A percentile compares a stretch with the other conserved stretches of the same genome.
Conservation (phyloP, 2,113 vertebrate species). For the Thinocorus orbignyianus region DNA sequence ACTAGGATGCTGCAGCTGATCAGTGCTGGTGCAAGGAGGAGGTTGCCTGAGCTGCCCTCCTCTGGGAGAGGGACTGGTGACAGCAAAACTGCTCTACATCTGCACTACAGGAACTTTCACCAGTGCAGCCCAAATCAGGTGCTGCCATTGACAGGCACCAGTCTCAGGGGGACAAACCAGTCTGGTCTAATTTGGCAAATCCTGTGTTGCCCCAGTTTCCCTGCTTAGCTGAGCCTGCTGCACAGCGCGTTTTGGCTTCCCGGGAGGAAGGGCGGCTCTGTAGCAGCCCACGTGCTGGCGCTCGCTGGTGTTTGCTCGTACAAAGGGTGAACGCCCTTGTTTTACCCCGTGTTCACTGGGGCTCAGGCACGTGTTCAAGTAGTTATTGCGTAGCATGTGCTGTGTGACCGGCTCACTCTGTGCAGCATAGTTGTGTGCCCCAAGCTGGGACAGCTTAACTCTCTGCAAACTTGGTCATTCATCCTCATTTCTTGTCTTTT, state of each 20-base stretch:
- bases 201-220: constrained; percentile 47
- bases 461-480: not conserved
- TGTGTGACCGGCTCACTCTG: not conserved
- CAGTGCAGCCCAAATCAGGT: not conserved
- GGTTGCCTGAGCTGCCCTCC: not conserved
- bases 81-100: constrained; percentile 34
- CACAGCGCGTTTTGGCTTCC: not conserved
- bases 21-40: not conserved
- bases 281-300: not conserved
- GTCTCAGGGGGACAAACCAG: constrained; percentile 26
- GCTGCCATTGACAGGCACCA: not conserved
- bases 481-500: not conserved
- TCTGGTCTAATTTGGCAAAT: constrained; percentile 46
- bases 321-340: constrained; percentile 45
- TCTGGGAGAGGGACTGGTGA: not conserved
- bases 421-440: not conserved
- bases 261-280: not conserved
- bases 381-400: not conserved
- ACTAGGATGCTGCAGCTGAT: not conserved
- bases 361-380: not conserved
- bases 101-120: not conserved
- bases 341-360: constrained; percentile 33
- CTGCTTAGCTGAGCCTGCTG: constrained; percentile 1
- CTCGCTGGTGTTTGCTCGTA: not conserved
- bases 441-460: not conserved